Percentiles rank a stretch among this genome's conserved stretches.
Evolutionary conservation across 2,888 invertebrate genomes (phyloP).

Genomic region (Chloroclysta siterata): DNA sequence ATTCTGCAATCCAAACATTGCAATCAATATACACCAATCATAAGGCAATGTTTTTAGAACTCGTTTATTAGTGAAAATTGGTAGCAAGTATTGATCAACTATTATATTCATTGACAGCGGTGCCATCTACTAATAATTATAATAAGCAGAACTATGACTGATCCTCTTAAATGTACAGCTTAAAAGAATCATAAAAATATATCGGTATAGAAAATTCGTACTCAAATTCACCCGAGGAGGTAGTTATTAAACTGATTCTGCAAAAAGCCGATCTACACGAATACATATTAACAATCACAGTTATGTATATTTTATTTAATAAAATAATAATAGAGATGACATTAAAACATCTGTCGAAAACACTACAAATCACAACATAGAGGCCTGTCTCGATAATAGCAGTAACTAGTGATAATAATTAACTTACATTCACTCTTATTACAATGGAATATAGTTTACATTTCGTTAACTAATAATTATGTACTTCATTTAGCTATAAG

Average conservation of each 20-base stretch:
- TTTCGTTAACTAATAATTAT: slow-evolving; percentile 73
- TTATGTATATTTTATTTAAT: slow-evolving; percentile 60
- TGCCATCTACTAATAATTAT: slow-evolving; percentile 12
- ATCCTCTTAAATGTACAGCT: slow-evolving; percentile 24
- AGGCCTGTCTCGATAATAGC: slow-evolving; percentile 66
- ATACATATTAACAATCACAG: slow-evolving; percentile 68
- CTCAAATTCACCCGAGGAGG: slow-evolving; percentile 60
- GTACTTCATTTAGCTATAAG: slow-evolving; percentile 76
- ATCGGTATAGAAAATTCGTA: slow-evolving; percentile 44
- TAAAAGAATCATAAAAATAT: slow-evolving; percentile 49
- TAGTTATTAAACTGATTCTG: slow-evolving; percentile 59
- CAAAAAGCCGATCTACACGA: slow-evolving; percentile 64
- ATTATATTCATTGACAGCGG: slow-evolving; percentile 27
- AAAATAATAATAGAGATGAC: slow-evolving; percentile 65
- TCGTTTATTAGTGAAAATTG: slow-evolving; percentile 27
- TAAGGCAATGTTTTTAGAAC: slow-evolving; percentile 10
- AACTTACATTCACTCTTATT: slow-evolving; percentile 74
- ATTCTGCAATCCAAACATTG: slow-evolving; percentile 19
- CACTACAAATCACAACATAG: slow-evolving; percentile 78
- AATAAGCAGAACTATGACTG: slow-evolving; percentile 21
- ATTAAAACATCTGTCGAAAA: slow-evolving; percentile 73
- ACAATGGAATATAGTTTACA: slow-evolving; percentile 76
- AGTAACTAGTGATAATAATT: slow-evolving; percentile 74
- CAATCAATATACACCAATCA: slow-evolving; percentile 37
- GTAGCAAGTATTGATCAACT: slow-evolving; percentile 31